phyloP scores from a whole-genome alignment of 2,797 vertebrate genomes.

The Philypnodon macrostomus region DNA sequence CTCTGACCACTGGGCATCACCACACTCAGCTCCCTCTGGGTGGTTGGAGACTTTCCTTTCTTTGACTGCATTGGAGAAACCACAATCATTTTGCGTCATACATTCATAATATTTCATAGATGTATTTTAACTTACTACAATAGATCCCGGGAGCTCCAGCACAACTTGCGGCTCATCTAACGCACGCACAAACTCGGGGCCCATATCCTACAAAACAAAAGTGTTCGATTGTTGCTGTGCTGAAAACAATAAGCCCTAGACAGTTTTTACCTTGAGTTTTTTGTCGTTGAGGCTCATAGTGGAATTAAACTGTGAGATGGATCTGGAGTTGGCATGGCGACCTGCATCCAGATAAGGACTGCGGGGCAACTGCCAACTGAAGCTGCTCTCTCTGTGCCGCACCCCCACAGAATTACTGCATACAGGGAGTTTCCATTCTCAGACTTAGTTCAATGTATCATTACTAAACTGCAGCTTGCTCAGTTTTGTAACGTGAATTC shows the following conservation, averaged over 20 bases:
- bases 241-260: neutral
- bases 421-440: neutral
- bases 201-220: constrained; percentile 70
- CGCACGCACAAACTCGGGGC: constrained; percentile 84
- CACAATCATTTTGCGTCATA: neutral
- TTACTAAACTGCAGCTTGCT: too few species aligned
- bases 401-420: constrained; percentile 44
- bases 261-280: constrained; percentile 59
- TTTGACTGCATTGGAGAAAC: constrained; percentile 69
- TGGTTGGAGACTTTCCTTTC: constrained; percentile 82
- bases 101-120: too few species aligned
- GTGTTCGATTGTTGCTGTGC: neutral
- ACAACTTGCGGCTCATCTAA: constrained; percentile 78
- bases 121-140: constrained; percentile 76
- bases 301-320: constrained; percentile 53
- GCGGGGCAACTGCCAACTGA: constrained; percentile 56
- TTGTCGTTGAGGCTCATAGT: constrained; percentile 65
- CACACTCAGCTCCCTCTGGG: constrained; percentile 83
- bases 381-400: constrained; percentile 50
- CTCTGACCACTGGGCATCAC: constrained; percentile 85
- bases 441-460: neutral
- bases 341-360: constrained; percentile 57
- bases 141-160: constrained; percentile 85
- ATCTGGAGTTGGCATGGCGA: constrained; percentile 38
- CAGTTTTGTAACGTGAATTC: neutral